Percentiles rank a stretch among this genome's conserved stretches.
Evolutionary conservation across 2,888 invertebrate species (phyloP).

Genomic region (Coremacera marginata): DNA sequence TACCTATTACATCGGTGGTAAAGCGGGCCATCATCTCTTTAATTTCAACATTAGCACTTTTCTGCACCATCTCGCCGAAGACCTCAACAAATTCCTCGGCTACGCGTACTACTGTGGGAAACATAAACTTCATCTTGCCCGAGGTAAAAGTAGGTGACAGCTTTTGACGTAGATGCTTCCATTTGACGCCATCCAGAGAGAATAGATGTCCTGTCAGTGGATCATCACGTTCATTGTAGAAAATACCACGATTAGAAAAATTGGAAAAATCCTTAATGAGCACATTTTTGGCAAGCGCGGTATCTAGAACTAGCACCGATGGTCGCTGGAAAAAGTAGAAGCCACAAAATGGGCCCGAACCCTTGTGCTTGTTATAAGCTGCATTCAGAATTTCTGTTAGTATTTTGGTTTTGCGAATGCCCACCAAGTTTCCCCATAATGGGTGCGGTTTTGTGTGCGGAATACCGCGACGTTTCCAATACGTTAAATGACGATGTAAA

Average conservation of each 20-base stretch:
- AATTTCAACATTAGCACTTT: constrained; percentile 53
- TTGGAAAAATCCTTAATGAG: constrained; percentile 50
- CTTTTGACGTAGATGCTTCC: constrained; percentile 67
- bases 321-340: constrained; percentile 53
- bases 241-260: constrained; percentile 59
- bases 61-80: not conserved
- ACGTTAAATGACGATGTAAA: constrained; percentile 33
- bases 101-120: constrained; percentile 47
- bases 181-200: constrained; percentile 57
- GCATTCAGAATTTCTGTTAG: too few species aligned
- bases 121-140: constrained; percentile 54
- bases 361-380: constrained; percentile 48
- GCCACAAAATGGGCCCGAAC: constrained; percentile 52
- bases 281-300: constrained; percentile 50
- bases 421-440: constrained; percentile 29
- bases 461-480: constrained; percentile 52
- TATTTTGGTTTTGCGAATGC: not conserved
- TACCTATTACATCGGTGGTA: constrained; percentile 69
- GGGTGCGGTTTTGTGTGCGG: constrained; percentile 49
- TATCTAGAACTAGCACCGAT: constrained; percentile 49
- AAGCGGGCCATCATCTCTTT: constrained; percentile 60
- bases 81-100: constrained; percentile 36
- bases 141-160: constrained; percentile 68
- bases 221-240: constrained; percentile 56
- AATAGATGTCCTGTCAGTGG: constrained; percentile 60